phyloP scores from a whole-genome alignment of 2,797 vertebrate species.

The Botia almorhae region DNA sequence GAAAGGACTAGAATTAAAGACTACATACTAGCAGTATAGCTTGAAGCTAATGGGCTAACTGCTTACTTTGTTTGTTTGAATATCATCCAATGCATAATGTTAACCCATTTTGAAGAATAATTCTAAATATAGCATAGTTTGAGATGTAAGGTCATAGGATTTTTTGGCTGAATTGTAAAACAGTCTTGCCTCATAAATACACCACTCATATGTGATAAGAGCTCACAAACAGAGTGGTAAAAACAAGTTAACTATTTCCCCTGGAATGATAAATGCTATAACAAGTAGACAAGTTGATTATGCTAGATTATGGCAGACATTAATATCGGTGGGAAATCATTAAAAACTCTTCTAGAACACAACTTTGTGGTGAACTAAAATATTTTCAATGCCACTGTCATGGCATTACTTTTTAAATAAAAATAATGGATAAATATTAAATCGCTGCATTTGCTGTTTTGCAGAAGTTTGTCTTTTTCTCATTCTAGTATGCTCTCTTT shows the following conservation, averaged over 20 bases:
- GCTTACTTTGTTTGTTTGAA: no score
- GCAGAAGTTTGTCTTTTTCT: no score
- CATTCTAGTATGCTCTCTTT: background rate
- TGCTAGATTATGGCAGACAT: background rate
- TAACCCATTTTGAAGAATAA: background rate
- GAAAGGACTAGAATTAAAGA: no score
- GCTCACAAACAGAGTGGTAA: conserved; percentile 8
- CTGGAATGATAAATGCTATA: background rate
- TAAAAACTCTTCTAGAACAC: background rate
- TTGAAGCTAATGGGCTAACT: no score
- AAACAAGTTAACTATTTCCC: background rate
- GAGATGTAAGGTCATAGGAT: background rate
- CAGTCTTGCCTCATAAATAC: conserved; percentile 1
- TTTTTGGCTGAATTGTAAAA: conserved; percentile 1
- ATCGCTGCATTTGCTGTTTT: background rate
- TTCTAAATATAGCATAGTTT: background rate
- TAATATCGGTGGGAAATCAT: background rate
- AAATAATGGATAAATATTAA: background rate
- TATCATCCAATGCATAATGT: no score
- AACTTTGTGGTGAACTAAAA: background rate
- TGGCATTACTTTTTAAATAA: background rate
- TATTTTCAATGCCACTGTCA: background rate
- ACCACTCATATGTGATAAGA: conserved; percentile 2
- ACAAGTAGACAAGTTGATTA: no score
- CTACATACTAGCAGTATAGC: no score